Base-by-base conservation (phyloP, 2,113 vertebrate species). In the Scolopax mira region DNA sequence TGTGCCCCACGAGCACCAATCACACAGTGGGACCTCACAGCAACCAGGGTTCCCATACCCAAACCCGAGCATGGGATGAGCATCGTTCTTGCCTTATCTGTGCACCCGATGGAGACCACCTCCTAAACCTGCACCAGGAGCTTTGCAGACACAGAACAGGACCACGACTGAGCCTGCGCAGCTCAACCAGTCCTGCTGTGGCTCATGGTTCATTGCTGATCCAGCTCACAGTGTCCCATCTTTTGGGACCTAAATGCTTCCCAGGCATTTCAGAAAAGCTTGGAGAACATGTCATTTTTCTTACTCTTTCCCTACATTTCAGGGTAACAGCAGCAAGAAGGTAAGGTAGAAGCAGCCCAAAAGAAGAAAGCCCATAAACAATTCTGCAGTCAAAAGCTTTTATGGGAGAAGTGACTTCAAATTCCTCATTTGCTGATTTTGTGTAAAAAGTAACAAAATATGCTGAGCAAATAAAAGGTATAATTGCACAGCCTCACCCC, bases 391-490 rank as follows among this genome's bases (percentile, higher is more conserved):
- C 18, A 78, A 82, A 94, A 54, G 3, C n/a, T 44, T 30, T 18
- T 2, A 35, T 11, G 58, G 70, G 7, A 96, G 51, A 90, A 83
- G 72, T 3, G 30, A 72, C 41, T 82, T 52, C 0, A 35, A 70
- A 90, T 97, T 96, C 93, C 96, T 90, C 61, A 79, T 95, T 93
- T 79, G 54, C 44, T 46, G 54, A 21, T 85, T 94, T 96, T 88
- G 82, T 1, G 1, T 75, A 80, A 92, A 84, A 90, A 79, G 46
- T 35, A 79, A 57, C n/a, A 58, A 86, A 97, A 96, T 46, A 2
- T 94, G 94, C 96, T 96, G 96, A 96, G 79, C 57, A 86, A 89
- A 93, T 88, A 39, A 74, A 95, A 95, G 85, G 77, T 65, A 79
- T 9, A 79, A 44, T 12, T 79, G 79, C 79, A 51, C 27, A 24